Base-by-base conservation (phyloP, 2,888 invertebrate species). In the Morpho achilles region DNA sequence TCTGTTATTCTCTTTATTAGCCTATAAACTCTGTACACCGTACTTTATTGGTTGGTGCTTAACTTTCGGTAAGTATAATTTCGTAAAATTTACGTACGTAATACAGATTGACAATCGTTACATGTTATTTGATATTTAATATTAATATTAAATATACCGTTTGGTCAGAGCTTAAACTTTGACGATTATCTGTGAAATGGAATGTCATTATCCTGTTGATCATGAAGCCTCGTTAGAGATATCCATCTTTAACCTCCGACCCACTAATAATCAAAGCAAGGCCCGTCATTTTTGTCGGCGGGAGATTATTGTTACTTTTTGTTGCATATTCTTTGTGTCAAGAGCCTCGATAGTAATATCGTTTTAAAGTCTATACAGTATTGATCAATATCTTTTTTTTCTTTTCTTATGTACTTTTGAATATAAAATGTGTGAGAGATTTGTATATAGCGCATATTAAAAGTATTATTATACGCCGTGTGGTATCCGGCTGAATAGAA, bases 191-290 rank as follows among this genome's bases (percentile, higher is more conserved):
- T 52, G 51, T 59, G 59, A 62, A 64, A 64, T 64, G 58, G 58
- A 64, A 64, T 64, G 67, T 64, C 68, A 63, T 66, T 66, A 67
- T 59, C 51, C 61, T 64, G 60, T 62, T 62, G 58, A 56, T 63
- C 61, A 61, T 56, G 60, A 53, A 57, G 57, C 51, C 59, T 58
- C 46, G 59, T 61, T 64, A 61, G 70, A 76, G 83, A 84, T 85
- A 82, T 70, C 66, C 73, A 85, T 83, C 82, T 32, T 32, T 87
- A 80, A 89, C 87, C 89, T 79, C 67, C 86, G 84, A 74, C 74
- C 84, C 70, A 73, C 74, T 84, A 82, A 84, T 84, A 85, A 81
- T 84, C 84, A 82, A 79, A 79, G 82, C 73, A 75, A 74, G 72
- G 71, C 70, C 76, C 71, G 66, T 76, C 75, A 70, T 77, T 81